Evolutionary conservation across 2,888 invertebrate species (phyloP).

Genomic region (Polydrusus cervinus): DNA sequence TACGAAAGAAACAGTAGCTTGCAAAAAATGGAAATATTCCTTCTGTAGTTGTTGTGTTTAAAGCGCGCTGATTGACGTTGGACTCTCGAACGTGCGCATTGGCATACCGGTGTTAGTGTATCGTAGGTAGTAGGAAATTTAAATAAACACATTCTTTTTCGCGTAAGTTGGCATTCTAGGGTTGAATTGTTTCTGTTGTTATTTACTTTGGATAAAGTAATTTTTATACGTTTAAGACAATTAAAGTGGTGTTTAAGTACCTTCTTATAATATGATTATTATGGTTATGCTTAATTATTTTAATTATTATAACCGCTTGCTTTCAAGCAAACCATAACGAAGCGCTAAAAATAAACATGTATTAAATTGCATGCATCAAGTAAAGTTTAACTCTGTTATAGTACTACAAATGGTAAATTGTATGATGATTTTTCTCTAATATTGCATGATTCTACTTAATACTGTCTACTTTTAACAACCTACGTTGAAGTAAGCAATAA

Average conservation of each 20-base stretch:
- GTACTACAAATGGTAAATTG: slow-evolving; percentile 15
- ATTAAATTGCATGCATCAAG: slow-evolving; percentile 25
- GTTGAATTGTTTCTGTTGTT: background rate
- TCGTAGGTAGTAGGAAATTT: no score
- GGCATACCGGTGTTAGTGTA: no score
- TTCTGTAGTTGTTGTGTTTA: no score
- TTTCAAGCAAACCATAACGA: slow-evolving; percentile 39
- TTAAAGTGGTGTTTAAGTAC: background rate
- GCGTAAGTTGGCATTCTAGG: no score
- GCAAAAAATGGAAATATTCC: no score
- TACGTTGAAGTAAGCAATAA: background rate
- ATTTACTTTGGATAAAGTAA: background rate
- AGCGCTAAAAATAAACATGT: slow-evolving; percentile 28
- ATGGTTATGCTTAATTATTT: slow-evolving; percentile 22
- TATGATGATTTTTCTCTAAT: slow-evolving; percentile 14
- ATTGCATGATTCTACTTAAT: slow-evolving; percentile 19
- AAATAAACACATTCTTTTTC: no score
- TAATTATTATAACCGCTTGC: slow-evolving; percentile 40
- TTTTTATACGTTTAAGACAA: background rate
- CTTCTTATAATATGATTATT: slow-evolving; percentile 12
- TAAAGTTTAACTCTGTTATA: slow-evolving; percentile 9
- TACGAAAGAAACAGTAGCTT: no score
- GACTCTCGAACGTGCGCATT: no score
- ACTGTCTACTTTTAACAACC: slow-evolving; percentile 11
- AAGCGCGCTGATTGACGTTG: no score